These are phyloP conservation scores for Phymorhynchus buccinoides DNA, from an alignment of 1,140 invertebrate genomes.

Conservation along the genomic window DNA sequence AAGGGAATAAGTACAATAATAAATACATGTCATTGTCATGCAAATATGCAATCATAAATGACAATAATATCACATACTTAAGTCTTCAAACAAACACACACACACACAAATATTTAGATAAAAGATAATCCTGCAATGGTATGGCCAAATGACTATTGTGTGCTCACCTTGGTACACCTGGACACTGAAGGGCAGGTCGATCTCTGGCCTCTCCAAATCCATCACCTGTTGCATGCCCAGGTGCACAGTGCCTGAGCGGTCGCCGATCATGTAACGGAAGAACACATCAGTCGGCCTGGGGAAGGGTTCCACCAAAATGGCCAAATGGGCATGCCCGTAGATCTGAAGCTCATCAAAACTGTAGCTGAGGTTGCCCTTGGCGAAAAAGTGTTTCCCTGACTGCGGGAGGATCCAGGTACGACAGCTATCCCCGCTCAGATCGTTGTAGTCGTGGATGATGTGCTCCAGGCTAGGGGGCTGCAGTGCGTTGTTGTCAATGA, in stretches of 20 bases:
- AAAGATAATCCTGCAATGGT: too few relatives aligned
- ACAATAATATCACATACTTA: too few relatives aligned
- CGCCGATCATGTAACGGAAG: constrained; percentile 65
- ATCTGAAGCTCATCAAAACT: constrained; percentile 64
- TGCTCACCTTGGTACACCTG: constrained; percentile 55
- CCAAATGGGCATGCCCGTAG: constrained; percentile 61
- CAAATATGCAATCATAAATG: too few relatives aligned
- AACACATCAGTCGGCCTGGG: constrained; percentile 52
- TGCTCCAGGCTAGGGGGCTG: constrained; percentile 52
- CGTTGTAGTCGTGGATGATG: constrained; percentile 55
- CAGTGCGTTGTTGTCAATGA: constrained; percentile 60
- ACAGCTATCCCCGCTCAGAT: constrained; percentile 57
- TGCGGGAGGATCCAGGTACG: constrained; percentile 62
- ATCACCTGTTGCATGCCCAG: constrained; percentile 56
- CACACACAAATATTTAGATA: too few relatives aligned
- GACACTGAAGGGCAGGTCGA: constrained; percentile 63
- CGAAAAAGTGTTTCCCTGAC: constrained; percentile 61
- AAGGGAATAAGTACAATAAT: too few relatives aligned
- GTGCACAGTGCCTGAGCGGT: constrained; percentile 63
- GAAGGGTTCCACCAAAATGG: constrained; percentile 58
- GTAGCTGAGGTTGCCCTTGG: constrained; percentile 54
- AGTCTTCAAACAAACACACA: too few relatives aligned
- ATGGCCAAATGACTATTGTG: too few relatives aligned
- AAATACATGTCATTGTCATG: too few relatives aligned
- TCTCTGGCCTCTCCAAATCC: constrained; percentile 59